Conservation (phyloP, 2,797 vertebrate species). For the Triplophysa yarkandensis region DNA sequence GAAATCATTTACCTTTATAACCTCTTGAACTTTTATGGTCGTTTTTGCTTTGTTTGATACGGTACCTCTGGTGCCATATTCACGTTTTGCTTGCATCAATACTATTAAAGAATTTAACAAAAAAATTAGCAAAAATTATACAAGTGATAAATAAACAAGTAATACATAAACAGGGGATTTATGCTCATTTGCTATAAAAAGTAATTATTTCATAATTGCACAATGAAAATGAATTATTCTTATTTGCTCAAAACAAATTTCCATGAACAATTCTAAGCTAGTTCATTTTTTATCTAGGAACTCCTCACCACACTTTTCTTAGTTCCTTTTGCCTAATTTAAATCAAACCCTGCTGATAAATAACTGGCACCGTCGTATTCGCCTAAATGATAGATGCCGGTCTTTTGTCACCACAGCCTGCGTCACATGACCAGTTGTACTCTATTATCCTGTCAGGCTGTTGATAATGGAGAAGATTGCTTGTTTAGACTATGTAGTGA, state of each 20-base stretch:
- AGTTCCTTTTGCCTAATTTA: neutral
- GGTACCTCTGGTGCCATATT: constrained; percentile 21
- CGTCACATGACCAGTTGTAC: constrained; percentile 79
- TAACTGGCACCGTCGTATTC: constrained; percentile 9
- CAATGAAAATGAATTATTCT: too few relatives aligned
- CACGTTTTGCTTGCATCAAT: neutral
- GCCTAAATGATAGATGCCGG: constrained; percentile 55
- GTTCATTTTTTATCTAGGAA: neutral
- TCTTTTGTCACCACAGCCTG: constrained; percentile 52
- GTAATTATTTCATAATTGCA: too few relatives aligned
- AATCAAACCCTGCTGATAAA: constrained; percentile 22
- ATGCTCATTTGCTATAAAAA: too few relatives aligned
- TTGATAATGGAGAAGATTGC: constrained; percentile 85
- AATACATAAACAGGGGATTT: too few relatives aligned
- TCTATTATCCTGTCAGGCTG: constrained; percentile 86
- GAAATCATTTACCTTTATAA: constrained; percentile 79
- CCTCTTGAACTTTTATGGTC: constrained; percentile 64
- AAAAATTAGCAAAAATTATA: neutral
- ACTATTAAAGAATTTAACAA: constrained; percentile 1
- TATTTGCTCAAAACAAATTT: neutral
- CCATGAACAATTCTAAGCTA: neutral
- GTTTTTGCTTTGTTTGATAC: constrained; percentile 12
- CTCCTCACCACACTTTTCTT: neutral
- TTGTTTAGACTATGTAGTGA: constrained; percentile 92
- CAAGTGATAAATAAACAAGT: neutral